Conservation (phyloP, 2,797 vertebrate genomes). For the Australoheros facetus region DNA sequence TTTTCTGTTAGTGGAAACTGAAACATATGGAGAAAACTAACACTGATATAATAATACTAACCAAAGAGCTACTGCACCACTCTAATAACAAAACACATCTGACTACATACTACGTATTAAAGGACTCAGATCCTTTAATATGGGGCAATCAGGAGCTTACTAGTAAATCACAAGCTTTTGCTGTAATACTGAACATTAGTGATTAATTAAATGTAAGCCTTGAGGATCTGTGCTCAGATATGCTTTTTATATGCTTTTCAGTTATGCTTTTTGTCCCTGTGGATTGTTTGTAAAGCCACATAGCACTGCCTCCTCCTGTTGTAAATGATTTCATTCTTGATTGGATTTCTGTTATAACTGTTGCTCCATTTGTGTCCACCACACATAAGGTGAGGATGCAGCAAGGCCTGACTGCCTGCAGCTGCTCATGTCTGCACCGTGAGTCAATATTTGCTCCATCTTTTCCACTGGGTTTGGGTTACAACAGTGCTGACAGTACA, state of each 20-base stretch:
- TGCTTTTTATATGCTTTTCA: not conserved
- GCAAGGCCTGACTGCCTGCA: not conserved
- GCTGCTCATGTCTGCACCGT: not conserved
- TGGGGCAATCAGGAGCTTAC: not conserved
- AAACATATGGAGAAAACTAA: no score
- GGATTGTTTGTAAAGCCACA: slow-evolving; percentile 10
- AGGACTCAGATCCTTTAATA: not conserved
- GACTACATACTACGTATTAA: not conserved
- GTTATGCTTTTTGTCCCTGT: not conserved
- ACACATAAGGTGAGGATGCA: not conserved
- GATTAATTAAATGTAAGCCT: slow-evolving; percentile 38
- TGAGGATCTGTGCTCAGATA: slow-evolving; percentile 5
- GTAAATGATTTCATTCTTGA: not conserved
- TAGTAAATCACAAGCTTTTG: not conserved
- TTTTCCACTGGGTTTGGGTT: not conserved
- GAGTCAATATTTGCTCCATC: slow-evolving; percentile 6
- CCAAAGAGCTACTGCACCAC: not conserved
- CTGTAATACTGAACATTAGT: not conserved
- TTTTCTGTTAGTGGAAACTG: not conserved
- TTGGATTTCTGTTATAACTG: not conserved
- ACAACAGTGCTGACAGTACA: not conserved
- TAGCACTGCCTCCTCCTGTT: not conserved
- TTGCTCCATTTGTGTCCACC: not conserved
- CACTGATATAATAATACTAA: not conserved
- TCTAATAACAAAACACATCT: not conserved